These are phyloP conservation scores for Octonoba sinensis DNA, from an alignment of 2,888 invertebrate genomes.

Conservation along the genomic window DNA sequence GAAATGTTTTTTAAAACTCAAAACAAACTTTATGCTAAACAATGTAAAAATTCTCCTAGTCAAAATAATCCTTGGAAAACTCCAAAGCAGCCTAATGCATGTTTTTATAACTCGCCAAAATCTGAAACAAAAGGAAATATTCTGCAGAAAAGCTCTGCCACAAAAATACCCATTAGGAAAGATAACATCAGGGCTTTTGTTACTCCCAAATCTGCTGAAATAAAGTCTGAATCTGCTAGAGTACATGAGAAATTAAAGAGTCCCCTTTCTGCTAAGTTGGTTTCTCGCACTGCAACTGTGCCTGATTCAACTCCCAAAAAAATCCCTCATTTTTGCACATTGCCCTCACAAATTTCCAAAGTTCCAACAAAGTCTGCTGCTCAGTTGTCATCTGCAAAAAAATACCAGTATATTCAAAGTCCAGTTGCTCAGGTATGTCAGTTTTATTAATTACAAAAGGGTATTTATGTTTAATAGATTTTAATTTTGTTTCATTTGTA, in stretches of 20 bases:
- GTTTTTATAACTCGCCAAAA: slow-evolving; percentile 7
- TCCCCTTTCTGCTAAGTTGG: not conserved
- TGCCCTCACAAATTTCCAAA: slow-evolving; percentile 33
- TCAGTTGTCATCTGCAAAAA: slow-evolving; percentile 24
- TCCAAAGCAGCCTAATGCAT: not conserved
- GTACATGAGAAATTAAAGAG: slow-evolving; percentile 1
- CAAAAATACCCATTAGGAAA: slow-evolving; percentile 51
- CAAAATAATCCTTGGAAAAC: slow-evolving; percentile 1
- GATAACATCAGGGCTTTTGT: not conserved
- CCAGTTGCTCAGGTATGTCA: slow-evolving; percentile 40
- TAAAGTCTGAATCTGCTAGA: not conserved
- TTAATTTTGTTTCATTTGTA: not conserved
- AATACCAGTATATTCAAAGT: slow-evolving; percentile 48
- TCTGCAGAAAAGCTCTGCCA: slow-evolving; percentile 18
- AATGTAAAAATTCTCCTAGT: not conserved
- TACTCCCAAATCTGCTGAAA: not conserved
- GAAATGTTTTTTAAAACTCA: not conserved
- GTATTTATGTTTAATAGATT: not conserved
- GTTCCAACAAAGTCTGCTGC: slow-evolving; percentile 42
- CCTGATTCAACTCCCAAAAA: slow-evolving; percentile 6
- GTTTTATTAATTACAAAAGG: not conserved
- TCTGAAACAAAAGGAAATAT: slow-evolving; percentile 15
- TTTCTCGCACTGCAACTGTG: not conserved
- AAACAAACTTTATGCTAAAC: not conserved
- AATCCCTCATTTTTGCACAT: slow-evolving; percentile 40